A percentile compares a stretch with the other conserved stretches of the same genome.
These are phyloP conservation scores for Orycteropus afer DNA, from an alignment of 2,113 vertebrate genomes.

Conservation along the genomic window DNA sequence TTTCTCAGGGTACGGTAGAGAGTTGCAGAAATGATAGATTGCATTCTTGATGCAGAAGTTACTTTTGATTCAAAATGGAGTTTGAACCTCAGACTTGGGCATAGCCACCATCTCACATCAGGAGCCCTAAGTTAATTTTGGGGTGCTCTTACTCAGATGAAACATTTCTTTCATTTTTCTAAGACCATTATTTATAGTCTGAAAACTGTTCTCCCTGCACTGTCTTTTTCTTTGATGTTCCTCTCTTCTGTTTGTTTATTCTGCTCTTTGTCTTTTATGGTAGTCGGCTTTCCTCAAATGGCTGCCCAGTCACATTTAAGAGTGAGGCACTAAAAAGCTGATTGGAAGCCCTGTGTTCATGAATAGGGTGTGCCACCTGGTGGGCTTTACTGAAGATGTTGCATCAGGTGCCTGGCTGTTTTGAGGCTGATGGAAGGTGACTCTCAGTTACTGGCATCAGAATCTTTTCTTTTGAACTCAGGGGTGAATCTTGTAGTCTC, in stretches of 20 bases:
- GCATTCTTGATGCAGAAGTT: background rate
- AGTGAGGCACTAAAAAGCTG: background rate
- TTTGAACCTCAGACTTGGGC: background rate
- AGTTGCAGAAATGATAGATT: background rate
- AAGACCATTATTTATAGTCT: background rate
- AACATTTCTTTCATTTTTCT: background rate
- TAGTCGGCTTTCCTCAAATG: background rate
- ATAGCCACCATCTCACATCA: too few species aligned
- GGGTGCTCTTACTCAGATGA: background rate
- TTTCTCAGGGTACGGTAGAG: background rate
- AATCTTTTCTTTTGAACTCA: constrained; percentile 6
- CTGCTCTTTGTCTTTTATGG: background rate
- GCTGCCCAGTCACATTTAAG: background rate
- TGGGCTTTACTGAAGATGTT: background rate
- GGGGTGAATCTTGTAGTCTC: background rate
- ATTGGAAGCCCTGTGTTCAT: background rate
- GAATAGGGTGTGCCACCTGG: background rate
- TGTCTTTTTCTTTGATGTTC: background rate
- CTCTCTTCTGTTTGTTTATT: background rate
- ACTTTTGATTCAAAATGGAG: background rate
- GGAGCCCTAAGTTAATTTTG: background rate
- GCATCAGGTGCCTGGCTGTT: background rate
- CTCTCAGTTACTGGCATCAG: background rate
- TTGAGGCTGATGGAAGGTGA: background rate
- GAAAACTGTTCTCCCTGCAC: background rate